Conservation (phyloP, 1,140 invertebrate genomes). For the Calycopis cecrops region DNA sequence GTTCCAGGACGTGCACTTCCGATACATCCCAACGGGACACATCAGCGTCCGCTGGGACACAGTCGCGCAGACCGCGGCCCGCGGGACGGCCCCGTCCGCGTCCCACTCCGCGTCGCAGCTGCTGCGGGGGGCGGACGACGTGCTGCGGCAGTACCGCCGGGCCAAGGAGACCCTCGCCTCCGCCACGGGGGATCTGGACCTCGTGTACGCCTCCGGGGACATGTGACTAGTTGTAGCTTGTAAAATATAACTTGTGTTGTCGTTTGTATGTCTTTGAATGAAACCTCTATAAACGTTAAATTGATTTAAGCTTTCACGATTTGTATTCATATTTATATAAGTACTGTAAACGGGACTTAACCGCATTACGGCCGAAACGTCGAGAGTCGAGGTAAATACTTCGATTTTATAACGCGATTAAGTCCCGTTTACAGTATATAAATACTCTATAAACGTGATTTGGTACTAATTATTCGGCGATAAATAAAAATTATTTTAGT, state of each 20-base stretch:
- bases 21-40: conserved; percentile 33
- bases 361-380: no score
- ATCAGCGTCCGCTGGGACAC: conserved; percentile 36
- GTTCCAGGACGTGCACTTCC: conserved; percentile 44
- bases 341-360: no score
- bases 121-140: conserved; percentile 44
- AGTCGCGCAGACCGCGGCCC: conserved; percentile 28
- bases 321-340: no score
- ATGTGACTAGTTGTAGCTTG: neutral
- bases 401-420: no score
- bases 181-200: conserved; percentile 31
- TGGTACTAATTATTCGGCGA: no score
- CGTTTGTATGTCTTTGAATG: neutral
- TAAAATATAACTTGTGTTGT: conserved; percentile 1
- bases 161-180: conserved; percentile 43
- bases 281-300: no score
- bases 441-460: no score
- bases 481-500: no score
- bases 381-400: no score
- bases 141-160: conserved; percentile 38
- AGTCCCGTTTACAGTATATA: no score
- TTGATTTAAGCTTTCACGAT: no score
- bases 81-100: neutral
- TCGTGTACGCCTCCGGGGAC: conserved; percentile 12
- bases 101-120: conserved; percentile 31